A percentile compares a stretch with the other conserved stretches of the same genome.
These are phyloP conservation scores for Heliconius cydno DNA, from an alignment of 2,888 invertebrate species.

Conservation along the genomic window DNA sequence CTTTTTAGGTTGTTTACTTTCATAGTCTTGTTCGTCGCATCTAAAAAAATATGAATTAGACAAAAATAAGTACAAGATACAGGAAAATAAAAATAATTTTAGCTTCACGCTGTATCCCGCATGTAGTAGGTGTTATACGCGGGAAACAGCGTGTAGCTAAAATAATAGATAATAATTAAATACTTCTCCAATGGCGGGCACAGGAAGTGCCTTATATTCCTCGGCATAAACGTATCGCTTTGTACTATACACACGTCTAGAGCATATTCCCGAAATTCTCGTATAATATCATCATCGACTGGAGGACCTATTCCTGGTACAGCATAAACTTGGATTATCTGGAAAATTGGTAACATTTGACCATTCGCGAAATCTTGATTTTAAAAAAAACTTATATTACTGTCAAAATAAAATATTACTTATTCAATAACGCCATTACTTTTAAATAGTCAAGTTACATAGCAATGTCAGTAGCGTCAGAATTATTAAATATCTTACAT, in stretches of 20 bases:
- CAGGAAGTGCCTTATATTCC: constrained; percentile 87
- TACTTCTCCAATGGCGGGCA: constrained; percentile 86
- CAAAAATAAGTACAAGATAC: not conserved
- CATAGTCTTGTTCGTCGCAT: constrained; percentile 59
- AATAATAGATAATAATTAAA: constrained; percentile 1
- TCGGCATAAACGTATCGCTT: constrained; percentile 86
- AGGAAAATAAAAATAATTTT: too few relatives aligned
- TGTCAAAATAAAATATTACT: too few relatives aligned
- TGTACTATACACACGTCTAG: constrained; percentile 81
- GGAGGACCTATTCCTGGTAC: constrained; percentile 85
- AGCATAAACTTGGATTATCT: constrained; percentile 61
- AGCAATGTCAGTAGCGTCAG: too few relatives aligned
- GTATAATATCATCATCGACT: constrained; percentile 77
- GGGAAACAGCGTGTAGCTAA: not conserved
- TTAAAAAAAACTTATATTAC: too few relatives aligned
- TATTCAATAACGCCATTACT: too few relatives aligned
- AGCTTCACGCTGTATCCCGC: too few relatives aligned
- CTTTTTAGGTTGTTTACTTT: constrained; percentile 49
- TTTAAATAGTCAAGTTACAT: too few relatives aligned
- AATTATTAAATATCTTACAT: constrained; percentile 52
- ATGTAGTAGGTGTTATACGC: too few relatives aligned
- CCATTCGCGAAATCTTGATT: too few relatives aligned
- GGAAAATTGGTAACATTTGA: not conserved
- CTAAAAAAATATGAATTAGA: constrained; percentile 51
- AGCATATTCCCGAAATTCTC: constrained; percentile 81